A percentile compares a stretch with the other conserved stretches of the same genome.
Conservation (phyloP, 1,140 invertebrate species). For the Bradysia coprophila region DNA sequence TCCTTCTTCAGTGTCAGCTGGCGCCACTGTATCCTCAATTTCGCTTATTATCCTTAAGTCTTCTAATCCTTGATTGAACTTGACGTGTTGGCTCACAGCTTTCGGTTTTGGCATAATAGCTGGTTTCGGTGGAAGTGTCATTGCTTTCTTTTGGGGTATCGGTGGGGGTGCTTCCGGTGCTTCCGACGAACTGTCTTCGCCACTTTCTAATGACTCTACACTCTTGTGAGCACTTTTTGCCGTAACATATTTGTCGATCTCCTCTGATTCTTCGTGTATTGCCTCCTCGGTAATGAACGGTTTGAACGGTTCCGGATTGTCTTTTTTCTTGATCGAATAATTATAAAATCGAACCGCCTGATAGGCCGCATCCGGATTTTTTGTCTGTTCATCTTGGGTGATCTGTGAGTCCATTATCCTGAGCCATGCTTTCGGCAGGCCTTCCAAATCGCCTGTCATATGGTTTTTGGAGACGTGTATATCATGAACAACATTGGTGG, state of each 20-base stretch:
- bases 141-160: conserved; percentile 22
- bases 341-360: conserved; percentile 88
- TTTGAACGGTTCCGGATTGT: conserved; percentile 45
- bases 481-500: conserved; percentile 58
- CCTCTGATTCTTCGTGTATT: conserved; percentile 56
- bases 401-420: conserved; percentile 71
- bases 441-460: conserved; percentile 56
- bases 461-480: conserved; percentile 66
- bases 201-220: conserved; percentile 30
- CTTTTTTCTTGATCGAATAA: conserved; percentile 60
- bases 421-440: conserved; percentile 55
- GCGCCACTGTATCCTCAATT: conserved; percentile 6
- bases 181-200: conserved; percentile 18
- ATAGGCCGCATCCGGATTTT: conserved; percentile 69
- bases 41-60: conserved; percentile 21
- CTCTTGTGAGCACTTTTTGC: conserved; percentile 45
- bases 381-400: conserved; percentile 68
- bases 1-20: conserved; percentile 15
- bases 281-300: conserved; percentile 56
- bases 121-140: conserved; percentile 22
- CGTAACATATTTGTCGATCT: conserved; percentile 53
- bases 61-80: conserved; percentile 13
- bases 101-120: conserved; percentile 20
- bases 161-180: conserved; percentile 21
- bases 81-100: conserved; percentile 18